phyloP scores from a whole-genome alignment of 2,888 invertebrate species.

The Hirtodrosophila trivittata region DNA sequence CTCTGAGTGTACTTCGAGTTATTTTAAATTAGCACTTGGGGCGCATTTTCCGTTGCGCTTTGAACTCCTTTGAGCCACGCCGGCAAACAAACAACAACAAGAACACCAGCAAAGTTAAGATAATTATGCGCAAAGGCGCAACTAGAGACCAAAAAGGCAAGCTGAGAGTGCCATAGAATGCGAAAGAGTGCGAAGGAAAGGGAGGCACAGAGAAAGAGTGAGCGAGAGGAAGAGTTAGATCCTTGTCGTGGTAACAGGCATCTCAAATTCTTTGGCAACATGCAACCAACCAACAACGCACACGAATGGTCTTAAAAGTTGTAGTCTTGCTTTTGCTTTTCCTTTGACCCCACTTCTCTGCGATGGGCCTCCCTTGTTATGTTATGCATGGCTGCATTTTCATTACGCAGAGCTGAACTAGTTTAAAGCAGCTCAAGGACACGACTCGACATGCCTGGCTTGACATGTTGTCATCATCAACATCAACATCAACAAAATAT shows the following conservation, averaged over 20 bases:
- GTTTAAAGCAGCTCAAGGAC: constrained; percentile 73
- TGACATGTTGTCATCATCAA: constrained; percentile 54
- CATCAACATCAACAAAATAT: constrained; percentile 39
- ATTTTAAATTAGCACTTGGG: constrained; percentile 54
- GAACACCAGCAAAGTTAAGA: constrained; percentile 45
- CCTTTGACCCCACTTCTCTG: constrained; percentile 19
- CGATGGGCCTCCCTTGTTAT: constrained; percentile 29
- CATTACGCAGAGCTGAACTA: constrained; percentile 67
- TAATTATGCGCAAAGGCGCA: constrained; percentile 56
- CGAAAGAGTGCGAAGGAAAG: not conserved
- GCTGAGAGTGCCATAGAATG: not conserved
- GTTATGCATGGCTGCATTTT: constrained; percentile 74
- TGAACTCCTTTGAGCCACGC: constrained; percentile 55
- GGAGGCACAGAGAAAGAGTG: not conserved
- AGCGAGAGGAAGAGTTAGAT: constrained; percentile 19
- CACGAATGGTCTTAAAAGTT: constrained; percentile 33
- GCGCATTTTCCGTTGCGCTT: constrained; percentile 42
- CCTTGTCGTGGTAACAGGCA: constrained; percentile 38
- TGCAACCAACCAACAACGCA: constrained; percentile 35
- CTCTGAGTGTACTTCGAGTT: constrained; percentile 44
- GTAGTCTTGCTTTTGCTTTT: constrained; percentile 26
- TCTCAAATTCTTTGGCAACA: constrained; percentile 44
- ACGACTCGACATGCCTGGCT: constrained; percentile 32
- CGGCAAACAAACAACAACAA: constrained; percentile 25
- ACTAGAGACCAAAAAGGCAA: constrained; percentile 15